Evolutionary conservation across 2,888 invertebrate species (phyloP).

Genomic region (Dynastes hyllus): DNA sequence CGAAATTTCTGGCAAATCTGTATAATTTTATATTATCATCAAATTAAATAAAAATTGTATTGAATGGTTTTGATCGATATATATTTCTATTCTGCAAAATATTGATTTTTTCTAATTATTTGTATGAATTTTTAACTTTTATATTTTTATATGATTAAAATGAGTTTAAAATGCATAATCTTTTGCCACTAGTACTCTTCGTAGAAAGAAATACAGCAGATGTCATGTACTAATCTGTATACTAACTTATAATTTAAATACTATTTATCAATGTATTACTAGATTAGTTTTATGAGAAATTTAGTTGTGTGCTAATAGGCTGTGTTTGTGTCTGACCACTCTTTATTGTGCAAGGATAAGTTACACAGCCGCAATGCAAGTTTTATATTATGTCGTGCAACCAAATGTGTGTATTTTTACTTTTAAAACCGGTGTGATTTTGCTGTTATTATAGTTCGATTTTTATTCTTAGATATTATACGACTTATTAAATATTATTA

Average conservation of each 20-base stretch:
- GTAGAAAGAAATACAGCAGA: neutral
- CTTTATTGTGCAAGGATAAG: neutral
- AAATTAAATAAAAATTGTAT: no score
- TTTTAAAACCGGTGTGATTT: conserved; percentile 35
- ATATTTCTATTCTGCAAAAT: neutral
- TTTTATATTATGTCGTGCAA: conserved; percentile 30
- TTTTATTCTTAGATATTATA: conserved; percentile 22
- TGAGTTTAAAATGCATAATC: neutral
- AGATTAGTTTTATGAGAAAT: conserved; percentile 28
- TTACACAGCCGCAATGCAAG: neutral
- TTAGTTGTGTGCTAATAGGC: conserved; percentile 16
- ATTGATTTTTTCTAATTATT: neutral
- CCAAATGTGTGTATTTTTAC: conserved; percentile 28
- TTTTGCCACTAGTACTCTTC: neutral
- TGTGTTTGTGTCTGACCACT: conserved; percentile 1
- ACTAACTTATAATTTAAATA: conserved; percentile 19
- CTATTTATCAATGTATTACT: conserved; percentile 18
- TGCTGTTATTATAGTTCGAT: conserved; percentile 33
- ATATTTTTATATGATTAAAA: conserved; percentile 2
- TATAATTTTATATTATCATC: no score
- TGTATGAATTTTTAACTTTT: neutral
- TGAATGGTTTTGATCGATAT: neutral
- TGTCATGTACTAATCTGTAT: neutral
- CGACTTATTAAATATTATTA: conserved; percentile 9
- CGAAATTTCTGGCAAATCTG: no score